Percentiles rank a stretch among this genome's conserved stretches.
Conservation (phyloP, 2,797 vertebrate species). For the Pachyuromys duprasi region DNA sequence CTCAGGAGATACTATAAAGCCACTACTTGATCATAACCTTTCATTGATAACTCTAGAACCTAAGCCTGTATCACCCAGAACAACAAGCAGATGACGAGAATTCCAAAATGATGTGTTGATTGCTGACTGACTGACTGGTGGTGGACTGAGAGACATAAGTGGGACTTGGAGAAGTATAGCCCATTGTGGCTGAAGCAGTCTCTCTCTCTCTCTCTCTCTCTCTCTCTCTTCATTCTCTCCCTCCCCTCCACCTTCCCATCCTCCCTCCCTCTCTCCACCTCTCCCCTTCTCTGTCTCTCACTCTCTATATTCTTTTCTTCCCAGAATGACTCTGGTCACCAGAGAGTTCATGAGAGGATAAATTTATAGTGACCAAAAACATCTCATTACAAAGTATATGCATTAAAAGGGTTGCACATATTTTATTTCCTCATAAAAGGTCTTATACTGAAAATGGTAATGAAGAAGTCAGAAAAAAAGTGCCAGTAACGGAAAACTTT, state of each 20-base stretch:
- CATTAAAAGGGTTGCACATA: neutral
- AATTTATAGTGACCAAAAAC: slow-evolving; percentile 46
- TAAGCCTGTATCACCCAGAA: too few relatives aligned
- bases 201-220: neutral
- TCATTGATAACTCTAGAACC: neutral
- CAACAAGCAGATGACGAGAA: accelerated
- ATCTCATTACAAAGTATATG: slow-evolving; percentile 48
- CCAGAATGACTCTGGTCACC: neutral
- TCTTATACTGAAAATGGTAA: slow-evolving; percentile 70
- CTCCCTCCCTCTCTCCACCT: neutral
- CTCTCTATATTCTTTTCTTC: neutral
- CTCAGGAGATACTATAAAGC: neutral
- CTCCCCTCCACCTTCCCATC: neutral
- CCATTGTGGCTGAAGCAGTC: neutral
- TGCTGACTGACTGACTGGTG: neutral
- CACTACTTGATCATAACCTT: accelerated
- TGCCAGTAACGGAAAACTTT: slow-evolving; percentile 4
- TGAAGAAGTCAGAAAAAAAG: slow-evolving; percentile 54
- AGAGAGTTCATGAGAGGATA: neutral
- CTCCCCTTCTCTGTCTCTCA: neutral
- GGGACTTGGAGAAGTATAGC: accelerated
- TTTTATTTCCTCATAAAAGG: slow-evolving; percentile 64
- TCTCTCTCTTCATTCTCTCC: neutral
- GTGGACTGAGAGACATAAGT: too few relatives aligned
- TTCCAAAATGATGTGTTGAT: neutral